These are phyloP conservation scores for Leptosomus discolor DNA, from an alignment of 2,113 vertebrate species.

Conservation along the genomic window DNA sequence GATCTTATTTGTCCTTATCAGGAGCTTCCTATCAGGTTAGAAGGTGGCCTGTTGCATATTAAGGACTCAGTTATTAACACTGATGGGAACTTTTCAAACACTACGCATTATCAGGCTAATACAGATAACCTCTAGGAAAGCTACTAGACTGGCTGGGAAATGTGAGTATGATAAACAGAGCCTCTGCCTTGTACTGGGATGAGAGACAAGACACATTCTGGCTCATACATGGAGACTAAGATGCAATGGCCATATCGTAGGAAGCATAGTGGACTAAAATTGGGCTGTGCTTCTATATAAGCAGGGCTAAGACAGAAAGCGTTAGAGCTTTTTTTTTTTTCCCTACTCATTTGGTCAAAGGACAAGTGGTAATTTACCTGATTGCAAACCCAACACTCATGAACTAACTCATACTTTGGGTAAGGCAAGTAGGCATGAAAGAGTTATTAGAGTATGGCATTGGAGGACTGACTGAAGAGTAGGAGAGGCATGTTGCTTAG, in stretches of 20 bases:
- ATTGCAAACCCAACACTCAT: background rate
- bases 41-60: background rate
- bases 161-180: background rate
- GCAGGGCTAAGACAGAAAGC: background rate
- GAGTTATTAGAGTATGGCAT: background rate
- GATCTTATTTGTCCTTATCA: background rate
- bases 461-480: background rate
- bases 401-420: background rate
- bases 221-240: background rate
- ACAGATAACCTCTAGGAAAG: background rate
- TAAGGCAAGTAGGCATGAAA: background rate
- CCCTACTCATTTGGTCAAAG: background rate
- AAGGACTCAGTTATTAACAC: background rate
- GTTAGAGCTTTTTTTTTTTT: background rate
- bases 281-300: background rate
- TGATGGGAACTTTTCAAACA: background rate
- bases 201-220: background rate
- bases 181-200: background rate
- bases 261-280: background rate
- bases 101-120: background rate
- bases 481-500: background rate
- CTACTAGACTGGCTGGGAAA: background rate
- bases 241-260: background rate
- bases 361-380: too few relatives aligned
- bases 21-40: background rate